Evolutionary conservation across 2,797 vertebrate genomes (phyloP), one percentile per base, ranked within the genome.

Genomic region (Labroides dimidiatus): DNA sequence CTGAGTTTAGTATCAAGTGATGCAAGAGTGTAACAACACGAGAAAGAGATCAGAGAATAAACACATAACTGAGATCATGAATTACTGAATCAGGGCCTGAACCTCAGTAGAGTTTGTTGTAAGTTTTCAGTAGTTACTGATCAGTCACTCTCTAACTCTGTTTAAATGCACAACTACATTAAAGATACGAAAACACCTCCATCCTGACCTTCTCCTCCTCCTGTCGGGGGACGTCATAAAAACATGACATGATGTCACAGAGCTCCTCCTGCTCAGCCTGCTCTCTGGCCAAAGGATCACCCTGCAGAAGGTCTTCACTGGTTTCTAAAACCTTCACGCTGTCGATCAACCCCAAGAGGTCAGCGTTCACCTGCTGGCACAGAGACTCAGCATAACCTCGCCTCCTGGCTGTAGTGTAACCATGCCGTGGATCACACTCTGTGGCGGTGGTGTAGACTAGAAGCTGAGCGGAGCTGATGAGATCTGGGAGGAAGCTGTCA

Each of bases 361-460:
- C 93, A 13, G 65, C 70, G 27, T 90, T 77, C 49, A 92, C 85
- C 91, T 95, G 95, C 41, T 87, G 84, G 69, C 93, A 92, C 33
- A 96, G 90, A 12, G 90, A 85, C 33, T 90, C 67, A 0, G 84
- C 71, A 17, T 93, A 95, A 56, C 68, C 60, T 13, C 78, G 82
- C 66, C 90, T 92, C 76, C 88, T 84, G 63, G 87, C 84, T 10
- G 86, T 55, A 0, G 88, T 91, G 88, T 92, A 93, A 66, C 92
- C 90, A 16, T 87, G 80, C 27, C 77, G 86, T 15, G 4, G 47
- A 56, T 91, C 85, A 23, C 87, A 94, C 57, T 86, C 86, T 0
- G 91, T 91, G 20, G 85, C 78, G 3, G 72, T 89, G 62, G 84
- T 90, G 81, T 94, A 95, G 51, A 95, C 89, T 7, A 82, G 62